Base-by-base conservation (phyloP, 1,140 invertebrate genomes). In the Platorchestia sp. region DNA sequence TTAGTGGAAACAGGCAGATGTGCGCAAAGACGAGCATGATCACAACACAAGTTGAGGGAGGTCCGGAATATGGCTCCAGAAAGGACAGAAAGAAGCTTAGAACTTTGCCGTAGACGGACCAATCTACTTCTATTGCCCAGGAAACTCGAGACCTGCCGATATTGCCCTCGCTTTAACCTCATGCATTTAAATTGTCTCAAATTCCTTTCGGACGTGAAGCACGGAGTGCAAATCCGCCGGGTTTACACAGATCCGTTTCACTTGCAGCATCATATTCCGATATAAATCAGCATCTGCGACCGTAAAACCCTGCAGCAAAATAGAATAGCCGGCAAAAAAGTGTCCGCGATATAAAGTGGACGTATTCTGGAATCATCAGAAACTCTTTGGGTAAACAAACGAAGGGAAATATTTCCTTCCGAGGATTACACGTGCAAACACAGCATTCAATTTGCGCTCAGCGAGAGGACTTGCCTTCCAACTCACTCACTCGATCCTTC, bases 111-210 rank as follows among this genome's bases (percentile, higher is more conserved):
- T 93, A 45, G 40, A 93, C 91, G 41, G 45, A 44, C 91, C 91
- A 93, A 93, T 93, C 91, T 93, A 44, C 43, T 93, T 45, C 43
- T 45, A 93, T 93, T 93, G 91, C 91, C 45, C 43, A 19, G 91
- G 45, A 45, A 90, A 93, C 91, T 45, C 44, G 91, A 44, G 45
- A 93, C 43, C 44, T 45, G 91, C 91, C 91, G 91, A 93, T 93
- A 93, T 93, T 93, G 91, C 91, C 45, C 45, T 93, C 91, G 91
- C 91, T 93, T 93, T 93, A 93, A 93, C 91, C 91, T 93, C 91
- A 93, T 93, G 91, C 91, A 93, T 93, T 93, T 93, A 93, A 93
- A 93, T 93, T 45, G 91, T 93, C 44, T 44, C 91, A 45, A 93
- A 93, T 93, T 93, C 91, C 44, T 93, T 44, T 91, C 44, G 44